Evolutionary conservation across 64 coral and sea anemone species (phyloP).

Genomic region (Porites lutea): DNA sequence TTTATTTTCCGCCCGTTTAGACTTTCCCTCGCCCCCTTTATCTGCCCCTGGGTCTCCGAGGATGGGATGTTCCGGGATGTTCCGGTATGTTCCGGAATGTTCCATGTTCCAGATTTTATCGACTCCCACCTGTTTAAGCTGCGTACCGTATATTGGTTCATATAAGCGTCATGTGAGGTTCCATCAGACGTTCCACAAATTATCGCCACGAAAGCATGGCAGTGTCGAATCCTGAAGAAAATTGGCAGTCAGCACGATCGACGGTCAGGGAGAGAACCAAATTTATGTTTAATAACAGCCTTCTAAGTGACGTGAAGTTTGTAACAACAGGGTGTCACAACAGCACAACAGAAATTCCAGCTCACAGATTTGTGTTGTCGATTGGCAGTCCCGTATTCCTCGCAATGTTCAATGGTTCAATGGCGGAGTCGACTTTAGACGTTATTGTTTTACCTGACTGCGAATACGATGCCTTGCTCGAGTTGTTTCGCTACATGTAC

Average conservation of each 20-base stretch:
- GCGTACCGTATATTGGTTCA: too few relatives aligned
- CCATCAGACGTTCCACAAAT: too few relatives aligned
- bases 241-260: slow-evolving; percentile 43
- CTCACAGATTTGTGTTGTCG: slow-evolving; percentile 39
- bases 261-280: slow-evolving; percentile 46
- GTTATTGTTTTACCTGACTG: slow-evolving; percentile 39
- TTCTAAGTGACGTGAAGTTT: slow-evolving; percentile 47
- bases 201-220: neutral
- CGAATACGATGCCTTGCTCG: slow-evolving; percentile 33
- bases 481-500: slow-evolving; percentile 63
- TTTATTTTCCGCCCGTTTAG: too few relatives aligned
- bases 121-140: too few relatives aligned
- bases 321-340: neutral
- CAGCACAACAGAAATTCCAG: neutral
- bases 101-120: too few relatives aligned
- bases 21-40: too few relatives aligned
- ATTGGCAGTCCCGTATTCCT: slow-evolving; percentile 49
- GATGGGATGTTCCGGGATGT: too few relatives aligned
- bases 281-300: slow-evolving; percentile 64
- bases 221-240: neutral
- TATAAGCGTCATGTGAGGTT: too few relatives aligned
- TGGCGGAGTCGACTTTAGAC: slow-evolving; percentile 6
- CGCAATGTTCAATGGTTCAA: slow-evolving; percentile 47
- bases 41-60: too few relatives aligned
- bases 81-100: too few relatives aligned